A percentile compares a stretch with the other conserved stretches of the same genome.
Evolutionary conservation across 2,888 invertebrate genomes (phyloP).

Genomic region (Chrysolina haemoptera): DNA sequence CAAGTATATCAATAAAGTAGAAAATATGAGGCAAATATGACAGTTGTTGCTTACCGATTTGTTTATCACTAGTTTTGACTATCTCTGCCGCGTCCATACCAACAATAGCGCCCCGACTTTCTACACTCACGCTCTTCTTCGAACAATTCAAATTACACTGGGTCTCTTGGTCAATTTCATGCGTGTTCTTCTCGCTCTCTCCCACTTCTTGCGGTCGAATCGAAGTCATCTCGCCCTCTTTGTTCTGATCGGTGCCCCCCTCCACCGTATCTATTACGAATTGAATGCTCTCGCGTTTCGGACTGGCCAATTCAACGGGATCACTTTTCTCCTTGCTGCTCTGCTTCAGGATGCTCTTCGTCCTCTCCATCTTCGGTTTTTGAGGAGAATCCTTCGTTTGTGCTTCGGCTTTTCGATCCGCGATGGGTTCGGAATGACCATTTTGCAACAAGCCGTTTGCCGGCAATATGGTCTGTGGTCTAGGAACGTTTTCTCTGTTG

Average conservation of each 20-base stretch:
- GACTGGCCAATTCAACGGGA: slow-evolving; percentile 59
- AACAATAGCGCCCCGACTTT: slow-evolving; percentile 18
- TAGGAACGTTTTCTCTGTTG: slow-evolving; percentile 44
- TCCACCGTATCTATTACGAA: slow-evolving; percentile 57
- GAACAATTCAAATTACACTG: slow-evolving; percentile 35
- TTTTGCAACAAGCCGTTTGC: slow-evolving; percentile 44
- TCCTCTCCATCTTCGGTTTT: slow-evolving; percentile 62
- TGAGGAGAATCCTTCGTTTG: slow-evolving; percentile 47
- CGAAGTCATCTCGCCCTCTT: not conserved
- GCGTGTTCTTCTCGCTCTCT: slow-evolving; percentile 8
- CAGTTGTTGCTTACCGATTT: slow-evolving; percentile 38
- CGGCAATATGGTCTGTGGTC: slow-evolving; percentile 47
- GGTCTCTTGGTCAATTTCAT: slow-evolving; percentile 40
- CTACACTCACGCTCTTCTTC: slow-evolving; percentile 23
- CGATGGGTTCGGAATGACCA: slow-evolving; percentile 37
- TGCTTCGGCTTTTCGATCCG: slow-evolving; percentile 29
- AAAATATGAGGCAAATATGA: not conserved
- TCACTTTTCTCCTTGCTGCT: slow-evolving; percentile 65
- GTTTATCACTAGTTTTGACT: slow-evolving; percentile 45
- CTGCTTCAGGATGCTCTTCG: slow-evolving; percentile 67
- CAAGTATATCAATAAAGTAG: too few relatives aligned
- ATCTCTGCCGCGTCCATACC: slow-evolving; percentile 40
- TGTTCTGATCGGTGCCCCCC: not conserved
- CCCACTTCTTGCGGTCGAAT: not conserved
- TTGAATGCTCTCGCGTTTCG: slow-evolving; percentile 65